Conservation (phyloP, 2,113 vertebrate genomes). For the Podarcis muralis region DNA sequence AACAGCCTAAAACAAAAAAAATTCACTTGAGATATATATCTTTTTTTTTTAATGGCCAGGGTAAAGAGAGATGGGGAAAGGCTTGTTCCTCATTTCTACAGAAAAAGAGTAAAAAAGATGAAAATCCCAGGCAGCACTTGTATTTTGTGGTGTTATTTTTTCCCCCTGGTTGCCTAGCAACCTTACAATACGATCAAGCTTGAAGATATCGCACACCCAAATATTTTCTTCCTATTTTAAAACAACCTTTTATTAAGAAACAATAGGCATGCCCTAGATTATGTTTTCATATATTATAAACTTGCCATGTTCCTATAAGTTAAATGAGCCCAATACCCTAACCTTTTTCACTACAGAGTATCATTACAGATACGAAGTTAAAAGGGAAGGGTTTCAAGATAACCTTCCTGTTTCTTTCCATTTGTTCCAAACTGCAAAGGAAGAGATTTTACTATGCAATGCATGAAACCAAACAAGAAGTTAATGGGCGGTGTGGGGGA, state of each 20-base stretch:
- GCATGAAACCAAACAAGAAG: neutral
- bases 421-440: neutral
- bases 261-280: neutral
- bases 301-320: neutral
- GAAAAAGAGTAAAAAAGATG: neutral
- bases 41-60: neutral
- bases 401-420: neutral
- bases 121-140: neutral
- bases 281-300: neutral
- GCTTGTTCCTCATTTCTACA: neutral
- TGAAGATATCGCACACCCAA: neutral
- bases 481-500: neutral
- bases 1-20: neutral
- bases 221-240: neutral
- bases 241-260: neutral
- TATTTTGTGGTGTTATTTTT: neutral
- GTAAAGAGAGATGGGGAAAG: neutral
- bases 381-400: neutral
- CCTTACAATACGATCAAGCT: neutral
- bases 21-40: neutral
- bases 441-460: neutral
- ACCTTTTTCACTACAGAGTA: neutral
- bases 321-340: neutral
- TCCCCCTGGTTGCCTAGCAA: neutral
- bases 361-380: neutral